These are phyloP conservation scores for Thalassophryne amazonica DNA, from an alignment of 2,797 vertebrate species.

Conservation along the genomic window DNA sequence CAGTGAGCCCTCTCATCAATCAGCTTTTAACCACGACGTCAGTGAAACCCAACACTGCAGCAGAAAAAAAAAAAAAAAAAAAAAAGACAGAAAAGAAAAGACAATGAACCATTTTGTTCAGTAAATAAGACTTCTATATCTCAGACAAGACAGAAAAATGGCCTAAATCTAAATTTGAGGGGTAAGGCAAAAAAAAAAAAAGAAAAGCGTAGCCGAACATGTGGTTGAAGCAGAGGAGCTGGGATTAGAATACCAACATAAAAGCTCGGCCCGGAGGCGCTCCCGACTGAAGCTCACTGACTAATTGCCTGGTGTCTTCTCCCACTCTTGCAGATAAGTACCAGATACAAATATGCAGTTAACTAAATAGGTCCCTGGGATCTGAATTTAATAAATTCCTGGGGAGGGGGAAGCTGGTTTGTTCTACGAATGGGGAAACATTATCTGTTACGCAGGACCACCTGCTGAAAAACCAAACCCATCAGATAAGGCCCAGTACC, in stretches of 20 bases:
- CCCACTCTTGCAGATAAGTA: conserved; percentile 26
- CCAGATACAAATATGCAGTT: conserved; percentile 51
- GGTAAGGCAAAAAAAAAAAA: neutral
- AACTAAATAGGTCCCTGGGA: conserved; percentile 57
- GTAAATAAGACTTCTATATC: neutral
- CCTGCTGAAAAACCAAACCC: no score
- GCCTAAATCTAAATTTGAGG: conserved; percentile 6
- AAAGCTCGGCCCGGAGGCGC: conserved; percentile 2
- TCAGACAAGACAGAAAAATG: neutral
- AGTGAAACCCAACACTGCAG: neutral
- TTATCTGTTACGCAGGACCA: no score
- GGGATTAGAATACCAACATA: conserved; percentile 26
- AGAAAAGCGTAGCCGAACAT: no score
- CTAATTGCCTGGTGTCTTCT: conserved; percentile 38
- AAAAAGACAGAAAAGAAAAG: neutral
- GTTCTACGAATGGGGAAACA: conserved; percentile 3
- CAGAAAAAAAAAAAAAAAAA: neutral
- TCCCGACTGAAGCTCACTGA: conserved; percentile 22
- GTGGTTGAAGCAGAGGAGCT: no score
- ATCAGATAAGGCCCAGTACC: no score
- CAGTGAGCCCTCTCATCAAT: neutral
- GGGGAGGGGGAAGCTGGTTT: neutral
- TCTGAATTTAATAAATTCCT: conserved; percentile 42
- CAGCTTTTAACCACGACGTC: neutral
- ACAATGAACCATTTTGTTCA: neutral